A percentile compares a stretch with the other conserved stretches of the same genome.
Conservation (phyloP, 2,797 vertebrate species). For the Oreochromis grahami region DNA sequence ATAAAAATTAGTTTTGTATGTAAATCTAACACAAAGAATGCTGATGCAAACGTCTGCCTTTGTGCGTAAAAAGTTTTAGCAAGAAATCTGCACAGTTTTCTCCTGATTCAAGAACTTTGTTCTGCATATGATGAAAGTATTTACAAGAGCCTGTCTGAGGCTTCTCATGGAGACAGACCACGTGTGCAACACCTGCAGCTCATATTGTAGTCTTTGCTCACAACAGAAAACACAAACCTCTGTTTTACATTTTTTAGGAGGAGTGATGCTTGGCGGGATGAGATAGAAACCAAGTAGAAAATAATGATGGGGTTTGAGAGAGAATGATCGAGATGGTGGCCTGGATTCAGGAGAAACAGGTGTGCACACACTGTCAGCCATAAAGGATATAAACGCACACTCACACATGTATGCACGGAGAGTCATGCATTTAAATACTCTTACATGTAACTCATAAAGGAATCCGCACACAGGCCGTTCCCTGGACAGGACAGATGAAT, state of each 20-base stretch:
- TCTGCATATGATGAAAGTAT: not conserved
- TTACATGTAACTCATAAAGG: not conserved
- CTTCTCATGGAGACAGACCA: not conserved
- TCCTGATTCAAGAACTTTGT: not conserved
- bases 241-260: not conserved
- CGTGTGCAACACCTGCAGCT: not conserved
- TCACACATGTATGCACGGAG: not conserved
- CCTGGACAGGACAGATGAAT: slow-evolving; percentile 50
- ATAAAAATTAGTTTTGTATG: not conserved
- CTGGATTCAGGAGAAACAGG: slow-evolving; percentile 1
- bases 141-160: not conserved
- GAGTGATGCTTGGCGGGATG: not conserved
- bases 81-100: not conserved
- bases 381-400: not conserved
- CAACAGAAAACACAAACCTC: not conserved
- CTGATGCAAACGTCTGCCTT: not conserved
- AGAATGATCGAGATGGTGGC: not conserved
- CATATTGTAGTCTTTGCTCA: not conserved
- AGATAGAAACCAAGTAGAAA: not conserved
- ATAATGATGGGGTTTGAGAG: not conserved
- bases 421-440: not conserved
- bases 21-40: not conserved
- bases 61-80: not conserved
- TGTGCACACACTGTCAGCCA: slow-evolving; percentile 8
- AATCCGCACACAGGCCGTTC: slow-evolving; percentile 1